Evolutionary conservation across 2,113 vertebrate genomes (phyloP).

Genomic region (Chascanopsetta lugubris): DNA sequence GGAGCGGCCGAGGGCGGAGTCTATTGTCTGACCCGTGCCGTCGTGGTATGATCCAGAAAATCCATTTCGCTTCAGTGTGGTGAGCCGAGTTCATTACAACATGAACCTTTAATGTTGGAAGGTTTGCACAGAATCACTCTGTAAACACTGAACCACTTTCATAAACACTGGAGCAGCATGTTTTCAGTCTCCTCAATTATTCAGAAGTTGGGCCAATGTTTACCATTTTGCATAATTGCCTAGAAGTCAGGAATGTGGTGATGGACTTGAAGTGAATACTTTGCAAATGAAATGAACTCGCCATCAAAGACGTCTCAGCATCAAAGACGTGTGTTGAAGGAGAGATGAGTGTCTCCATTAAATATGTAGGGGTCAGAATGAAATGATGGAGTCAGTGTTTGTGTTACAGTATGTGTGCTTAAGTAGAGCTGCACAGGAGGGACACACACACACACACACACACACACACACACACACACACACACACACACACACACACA

Average conservation of each 20-base stretch:
- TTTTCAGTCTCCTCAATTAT: slow-evolving; percentile 71
- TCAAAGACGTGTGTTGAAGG: slow-evolving; percentile 74
- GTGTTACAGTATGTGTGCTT: slow-evolving; percentile 19
- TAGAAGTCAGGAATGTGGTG: slow-evolving; percentile 67
- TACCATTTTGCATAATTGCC: slow-evolving; percentile 74
- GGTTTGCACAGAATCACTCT: slow-evolving; percentile 52
- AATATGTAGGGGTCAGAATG: slow-evolving; percentile 69
- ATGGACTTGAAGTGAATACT: slow-evolving; percentile 67
- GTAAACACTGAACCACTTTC: slow-evolving; percentile 67
- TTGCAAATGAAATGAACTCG: slow-evolving; percentile 72
- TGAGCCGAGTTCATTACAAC: slow-evolving; percentile 50
- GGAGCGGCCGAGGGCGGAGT: slow-evolving; percentile 28
- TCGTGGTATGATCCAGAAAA: slow-evolving; percentile 15
- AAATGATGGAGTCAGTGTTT: slow-evolving; percentile 36
- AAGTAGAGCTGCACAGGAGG: slow-evolving; percentile 15
- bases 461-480: slow-evolving; percentile 15
- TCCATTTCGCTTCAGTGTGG: slow-evolving; percentile 41
- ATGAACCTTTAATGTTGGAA: slow-evolving; percentile 57
- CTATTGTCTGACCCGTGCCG: slow-evolving; percentile 51
- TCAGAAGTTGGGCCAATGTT: slow-evolving; percentile 72
- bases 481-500: slow-evolving; percentile 10
- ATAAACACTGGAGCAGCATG: slow-evolving; percentile 67
- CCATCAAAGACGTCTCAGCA: slow-evolving; percentile 75
- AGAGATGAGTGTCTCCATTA: slow-evolving; percentile 74
- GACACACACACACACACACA: slow-evolving; percentile 4